Evolutionary conservation across 2,797 vertebrate genomes (phyloP).

Genomic region (Synanceia verrucosa): DNA sequence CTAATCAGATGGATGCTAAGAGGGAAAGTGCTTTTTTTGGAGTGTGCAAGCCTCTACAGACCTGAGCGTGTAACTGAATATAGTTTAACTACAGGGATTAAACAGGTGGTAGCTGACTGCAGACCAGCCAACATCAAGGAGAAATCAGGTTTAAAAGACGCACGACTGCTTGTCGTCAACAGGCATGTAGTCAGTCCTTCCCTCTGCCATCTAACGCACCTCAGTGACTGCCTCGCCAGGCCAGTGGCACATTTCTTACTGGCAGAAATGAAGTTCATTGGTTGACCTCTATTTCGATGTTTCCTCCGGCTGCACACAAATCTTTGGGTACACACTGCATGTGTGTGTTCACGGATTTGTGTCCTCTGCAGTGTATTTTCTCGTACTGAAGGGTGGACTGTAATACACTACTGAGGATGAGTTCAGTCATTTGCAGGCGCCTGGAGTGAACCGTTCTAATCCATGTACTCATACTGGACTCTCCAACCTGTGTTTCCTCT

Average conservation of each 20-base stretch:
- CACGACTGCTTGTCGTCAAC: too few species aligned
- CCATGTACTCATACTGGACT: background rate
- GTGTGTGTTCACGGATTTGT: background rate
- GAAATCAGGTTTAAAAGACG: too few species aligned
- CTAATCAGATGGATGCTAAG: too few species aligned
- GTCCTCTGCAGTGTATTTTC: constrained; percentile 15
- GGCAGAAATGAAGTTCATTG: constrained; percentile 11
- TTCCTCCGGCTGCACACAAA: constrained; percentile 12
- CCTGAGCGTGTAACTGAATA: too few species aligned
- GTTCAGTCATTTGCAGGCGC: constrained; percentile 1
- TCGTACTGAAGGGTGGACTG: background rate
- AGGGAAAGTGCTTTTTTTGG: too few species aligned
- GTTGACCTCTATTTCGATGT: constrained; percentile 30
- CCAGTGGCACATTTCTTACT: constrained; percentile 13
- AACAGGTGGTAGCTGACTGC: too few species aligned
- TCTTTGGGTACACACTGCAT: background rate
- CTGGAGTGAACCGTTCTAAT: constrained; percentile 11
- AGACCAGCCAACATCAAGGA: too few species aligned
- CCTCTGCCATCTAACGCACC: constrained; percentile 18
- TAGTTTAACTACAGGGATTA: too few species aligned
- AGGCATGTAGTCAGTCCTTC: constrained; percentile 11
- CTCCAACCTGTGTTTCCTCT: constrained; percentile 1
- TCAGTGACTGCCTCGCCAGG: constrained; percentile 10
- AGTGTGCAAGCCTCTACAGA: too few species aligned
- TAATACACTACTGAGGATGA: constrained; percentile 1